These are phyloP conservation scores for Prionailurus bengalensis DNA, from an alignment of 2,113 vertebrate species.

Conservation along the genomic window DNA sequence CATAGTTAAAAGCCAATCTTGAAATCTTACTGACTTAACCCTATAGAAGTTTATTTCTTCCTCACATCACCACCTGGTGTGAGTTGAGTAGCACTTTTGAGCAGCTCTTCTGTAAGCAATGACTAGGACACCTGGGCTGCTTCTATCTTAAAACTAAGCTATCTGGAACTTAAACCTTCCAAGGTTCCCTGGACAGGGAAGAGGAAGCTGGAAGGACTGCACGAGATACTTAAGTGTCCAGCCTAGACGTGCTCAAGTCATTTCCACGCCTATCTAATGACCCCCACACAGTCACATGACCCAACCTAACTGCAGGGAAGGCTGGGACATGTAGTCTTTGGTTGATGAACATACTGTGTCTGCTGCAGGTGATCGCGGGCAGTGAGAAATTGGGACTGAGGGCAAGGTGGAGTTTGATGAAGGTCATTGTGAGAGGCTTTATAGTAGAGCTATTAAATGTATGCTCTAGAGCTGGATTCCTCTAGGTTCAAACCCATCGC, in stretches of 20 bases:
- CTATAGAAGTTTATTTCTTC: neutral
- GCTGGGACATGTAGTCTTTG: neutral
- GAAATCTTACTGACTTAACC: neutral
- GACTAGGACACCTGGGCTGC: neutral
- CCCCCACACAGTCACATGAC: neutral
- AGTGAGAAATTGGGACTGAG: neutral
- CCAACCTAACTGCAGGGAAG: neutral
- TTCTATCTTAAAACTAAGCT: neutral
- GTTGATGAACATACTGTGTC: neutral
- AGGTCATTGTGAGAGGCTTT: neutral
- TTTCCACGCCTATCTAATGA: neutral
- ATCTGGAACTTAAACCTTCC: neutral
- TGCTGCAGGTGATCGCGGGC: neutral
- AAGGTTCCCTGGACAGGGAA: neutral
- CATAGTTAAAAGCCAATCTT: neutral
- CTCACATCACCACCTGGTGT: neutral
- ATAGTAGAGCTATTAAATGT: neutral
- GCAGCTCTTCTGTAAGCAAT: neutral
- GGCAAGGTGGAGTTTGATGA: neutral
- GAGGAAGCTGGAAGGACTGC: neutral
- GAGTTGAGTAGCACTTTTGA: neutral
- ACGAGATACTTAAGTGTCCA: neutral
- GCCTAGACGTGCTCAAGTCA: neutral
- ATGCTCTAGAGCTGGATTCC: neutral
- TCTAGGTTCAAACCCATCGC: neutral